A percentile compares a stretch with the other conserved stretches of the same genome.
Conservation (phyloP, 2,113 vertebrate species). For the Triplophysa rosa region DNA sequence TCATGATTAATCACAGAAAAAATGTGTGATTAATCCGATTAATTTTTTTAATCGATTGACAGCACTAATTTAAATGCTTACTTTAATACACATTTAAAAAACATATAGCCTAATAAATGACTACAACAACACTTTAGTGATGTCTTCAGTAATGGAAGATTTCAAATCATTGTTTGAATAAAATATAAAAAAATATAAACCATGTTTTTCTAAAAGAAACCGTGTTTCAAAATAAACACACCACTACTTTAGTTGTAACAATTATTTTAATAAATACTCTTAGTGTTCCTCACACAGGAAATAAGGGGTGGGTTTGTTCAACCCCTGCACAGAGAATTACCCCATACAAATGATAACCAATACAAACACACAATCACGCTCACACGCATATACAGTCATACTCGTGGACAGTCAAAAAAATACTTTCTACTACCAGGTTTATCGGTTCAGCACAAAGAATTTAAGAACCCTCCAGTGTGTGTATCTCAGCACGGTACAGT, state of each 20-base stretch:
- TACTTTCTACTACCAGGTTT: slow-evolving; percentile 47
- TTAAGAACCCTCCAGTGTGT: slow-evolving; percentile 35
- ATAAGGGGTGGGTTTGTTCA: slow-evolving; percentile 60
- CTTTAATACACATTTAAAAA: no score
- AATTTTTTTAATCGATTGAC: no score
- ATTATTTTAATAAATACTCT: slow-evolving; percentile 81
- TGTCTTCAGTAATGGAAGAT: no score
- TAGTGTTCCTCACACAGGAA: slow-evolving; percentile 70
- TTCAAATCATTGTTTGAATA: no score
- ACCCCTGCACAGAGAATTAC: slow-evolving; percentile 62
- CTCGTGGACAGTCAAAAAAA: slow-evolving; percentile 55
- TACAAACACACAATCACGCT: slow-evolving; percentile 40
- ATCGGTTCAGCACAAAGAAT: slow-evolving; percentile 33
- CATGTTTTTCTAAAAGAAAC: slow-evolving; percentile 52
- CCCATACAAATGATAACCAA: slow-evolving; percentile 65
- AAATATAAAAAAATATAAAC: slow-evolving; percentile 68
- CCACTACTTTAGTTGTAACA: slow-evolving; percentile 69
- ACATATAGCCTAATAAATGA: no score
- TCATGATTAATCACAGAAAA: no score
- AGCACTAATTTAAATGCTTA: no score
- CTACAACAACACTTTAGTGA: no score
- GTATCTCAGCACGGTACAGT: neutral
- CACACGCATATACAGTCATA: slow-evolving; percentile 35
- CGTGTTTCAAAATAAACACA: slow-evolving; percentile 62
- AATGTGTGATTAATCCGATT: no score